Evolutionary conservation across 2,888 invertebrate genomes (phyloP).

Genomic region (Atherix ibis): DNA sequence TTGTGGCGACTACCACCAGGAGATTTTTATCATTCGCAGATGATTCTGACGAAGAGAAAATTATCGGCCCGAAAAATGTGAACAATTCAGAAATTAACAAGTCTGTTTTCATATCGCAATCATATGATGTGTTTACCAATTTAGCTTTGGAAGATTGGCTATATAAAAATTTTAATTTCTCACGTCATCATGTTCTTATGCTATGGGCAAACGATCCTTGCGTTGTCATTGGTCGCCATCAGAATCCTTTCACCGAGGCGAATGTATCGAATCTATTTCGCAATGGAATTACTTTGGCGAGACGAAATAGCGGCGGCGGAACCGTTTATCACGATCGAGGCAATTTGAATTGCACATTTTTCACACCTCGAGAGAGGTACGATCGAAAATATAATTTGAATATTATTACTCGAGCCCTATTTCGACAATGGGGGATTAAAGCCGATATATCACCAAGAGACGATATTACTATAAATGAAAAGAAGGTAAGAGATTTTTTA

Average conservation of each 20-base stretch:
- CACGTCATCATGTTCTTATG: conserved; percentile 68
- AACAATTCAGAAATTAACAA: conserved; percentile 46
- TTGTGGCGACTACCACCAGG: conserved; percentile 20
- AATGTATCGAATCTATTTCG: conserved; percentile 53
- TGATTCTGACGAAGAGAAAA: conserved; percentile 13
- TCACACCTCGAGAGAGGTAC: conserved; percentile 69
- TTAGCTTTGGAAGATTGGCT: conserved; percentile 94
- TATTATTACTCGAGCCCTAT: conserved; percentile 67
- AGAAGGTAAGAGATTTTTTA: conserved; percentile 35
- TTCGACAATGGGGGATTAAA: conserved; percentile 64
- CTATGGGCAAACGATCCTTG: conserved; percentile 89
- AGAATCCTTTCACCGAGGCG: conserved; percentile 91
- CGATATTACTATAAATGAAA: conserved; percentile 67
- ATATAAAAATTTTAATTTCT: conserved; percentile 72
- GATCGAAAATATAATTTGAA: conserved; percentile 77
- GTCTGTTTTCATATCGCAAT: conserved; percentile 84
- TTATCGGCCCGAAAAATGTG: conserved; percentile 16
- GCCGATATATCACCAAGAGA: conserved; percentile 65
- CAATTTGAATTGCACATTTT: conserved; percentile 84
- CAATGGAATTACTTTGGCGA: conserved; percentile 56
- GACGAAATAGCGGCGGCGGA: conserved; percentile 91
- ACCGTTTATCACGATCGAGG: conserved; percentile 93
- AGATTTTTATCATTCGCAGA: conserved; percentile 15
- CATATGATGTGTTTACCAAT: conserved; percentile 80
- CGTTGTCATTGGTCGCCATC: conserved; percentile 90